Percentiles rank a stretch among this genome's conserved stretches.
Conservation (phyloP, 2,888 invertebrate species). For the Philereme vetulata region DNA sequence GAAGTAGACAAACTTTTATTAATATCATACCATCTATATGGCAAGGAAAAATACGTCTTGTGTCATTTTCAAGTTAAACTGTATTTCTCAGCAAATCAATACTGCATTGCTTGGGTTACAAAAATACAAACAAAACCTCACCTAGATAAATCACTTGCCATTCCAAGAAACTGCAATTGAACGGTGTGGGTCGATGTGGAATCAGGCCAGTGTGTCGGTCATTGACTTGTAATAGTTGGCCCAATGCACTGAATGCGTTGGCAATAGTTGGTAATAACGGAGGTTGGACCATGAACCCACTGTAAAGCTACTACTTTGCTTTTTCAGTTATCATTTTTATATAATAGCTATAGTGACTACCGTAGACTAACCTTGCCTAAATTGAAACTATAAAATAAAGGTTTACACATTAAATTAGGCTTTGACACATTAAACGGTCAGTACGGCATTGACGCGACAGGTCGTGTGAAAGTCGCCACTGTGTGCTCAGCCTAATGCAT, state of each 20-base stretch:
- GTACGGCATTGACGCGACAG: slow-evolving; percentile 4
- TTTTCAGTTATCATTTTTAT: too few relatives aligned
- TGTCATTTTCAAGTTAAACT: neutral
- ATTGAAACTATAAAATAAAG: neutral
- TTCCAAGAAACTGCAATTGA: slow-evolving; percentile 22
- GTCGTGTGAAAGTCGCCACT: slow-evolving; percentile 4
- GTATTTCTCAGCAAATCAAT: slow-evolving; percentile 2
- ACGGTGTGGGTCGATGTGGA: slow-evolving; percentile 23
- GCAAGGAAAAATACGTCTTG: too few relatives aligned
- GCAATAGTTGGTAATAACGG: too few relatives aligned
- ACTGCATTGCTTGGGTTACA: slow-evolving; percentile 27
- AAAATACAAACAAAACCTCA: slow-evolving; percentile 29
- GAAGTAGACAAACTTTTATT: too few relatives aligned
- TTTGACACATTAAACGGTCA: neutral
- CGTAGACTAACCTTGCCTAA: neutral
- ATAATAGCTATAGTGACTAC: too few relatives aligned
- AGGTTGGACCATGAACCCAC: too few relatives aligned
- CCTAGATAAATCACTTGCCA: slow-evolving; percentile 27
- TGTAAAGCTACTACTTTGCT: too few relatives aligned
- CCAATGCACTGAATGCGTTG: slow-evolving; percentile 1
- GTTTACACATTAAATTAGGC: neutral
- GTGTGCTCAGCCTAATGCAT: slow-evolving; percentile 14
- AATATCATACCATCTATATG: too few relatives aligned
- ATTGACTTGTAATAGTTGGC: slow-evolving; percentile 9
- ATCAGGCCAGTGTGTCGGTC: slow-evolving; percentile 29